Evolutionary conservation across 2,113 vertebrate species (phyloP).

Genomic region (Daubentonia madagascariensis): DNA sequence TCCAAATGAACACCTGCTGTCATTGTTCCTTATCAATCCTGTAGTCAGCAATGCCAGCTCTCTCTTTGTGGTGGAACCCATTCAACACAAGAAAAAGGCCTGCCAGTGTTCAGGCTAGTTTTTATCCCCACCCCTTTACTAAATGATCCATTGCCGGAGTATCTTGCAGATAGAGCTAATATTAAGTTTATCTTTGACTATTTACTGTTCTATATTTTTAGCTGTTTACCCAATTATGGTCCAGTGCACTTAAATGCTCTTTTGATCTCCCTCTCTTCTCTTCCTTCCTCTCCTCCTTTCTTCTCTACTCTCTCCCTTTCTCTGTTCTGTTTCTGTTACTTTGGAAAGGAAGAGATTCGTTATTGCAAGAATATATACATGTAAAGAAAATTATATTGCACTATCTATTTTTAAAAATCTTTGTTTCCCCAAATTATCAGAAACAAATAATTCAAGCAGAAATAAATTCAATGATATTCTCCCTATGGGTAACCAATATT

Average conservation of each 20-base stretch:
- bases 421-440: background rate
- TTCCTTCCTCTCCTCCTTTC: background rate
- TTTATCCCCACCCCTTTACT: background rate
- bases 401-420: background rate
- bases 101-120: background rate
- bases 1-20: conserved; percentile 75
- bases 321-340: background rate
- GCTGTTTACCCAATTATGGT: background rate
- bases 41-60: conserved; percentile 5
- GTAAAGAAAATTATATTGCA: background rate
- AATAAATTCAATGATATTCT: conserved; percentile 20
- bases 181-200: background rate
- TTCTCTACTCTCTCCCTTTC: background rate
- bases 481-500: background rate
- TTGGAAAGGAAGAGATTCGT: background rate
- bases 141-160: background rate
- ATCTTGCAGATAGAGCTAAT: conserved; percentile 23
- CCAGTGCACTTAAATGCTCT: background rate
- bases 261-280: background rate
- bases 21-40: conserved; percentile 47
- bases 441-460: conserved; percentile 44
- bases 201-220: background rate
- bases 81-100: conserved; percentile 50
- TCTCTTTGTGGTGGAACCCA: conserved; percentile 35
- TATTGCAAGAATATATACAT: background rate